These are phyloP conservation scores for Rhopilema esculentum DNA, from an alignment of 30 jellyfish, hydroid and myxozoan species.

Conservation along the genomic window DNA sequence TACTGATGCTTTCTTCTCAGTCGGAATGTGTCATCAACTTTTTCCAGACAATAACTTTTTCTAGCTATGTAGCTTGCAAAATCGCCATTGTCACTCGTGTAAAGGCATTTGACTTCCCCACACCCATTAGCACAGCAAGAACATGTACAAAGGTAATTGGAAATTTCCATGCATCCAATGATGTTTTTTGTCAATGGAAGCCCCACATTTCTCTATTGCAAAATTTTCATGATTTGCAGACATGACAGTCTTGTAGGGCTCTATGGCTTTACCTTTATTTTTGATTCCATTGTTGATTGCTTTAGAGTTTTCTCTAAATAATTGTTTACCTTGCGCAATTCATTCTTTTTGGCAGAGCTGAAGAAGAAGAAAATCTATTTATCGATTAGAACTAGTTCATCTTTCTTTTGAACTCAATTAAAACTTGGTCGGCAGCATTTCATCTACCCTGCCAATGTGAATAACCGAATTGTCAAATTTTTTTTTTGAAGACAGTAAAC, in stretches of 20 bases:
- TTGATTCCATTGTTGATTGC: slow-evolving; percentile 10
- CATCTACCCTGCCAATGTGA: too few relatives aligned
- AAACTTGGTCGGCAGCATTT: too few relatives aligned
- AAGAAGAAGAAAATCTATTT: too few relatives aligned
- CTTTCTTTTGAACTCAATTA: too few relatives aligned
- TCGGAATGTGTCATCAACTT: slow-evolving; percentile 8
- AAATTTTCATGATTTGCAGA: slow-evolving; percentile 13
- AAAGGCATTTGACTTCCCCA: slow-evolving; percentile 36
- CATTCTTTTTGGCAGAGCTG: too few relatives aligned
- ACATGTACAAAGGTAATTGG: slow-evolving; percentile 35
- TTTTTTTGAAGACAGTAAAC: too few relatives aligned
- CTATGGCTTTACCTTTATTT: slow-evolving; percentile 17
- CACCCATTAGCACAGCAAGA: slow-evolving; percentile 31
- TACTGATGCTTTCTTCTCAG: slow-evolving; percentile 12
- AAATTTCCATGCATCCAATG: slow-evolving; percentile 31
- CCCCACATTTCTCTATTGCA: slow-evolving; percentile 29
- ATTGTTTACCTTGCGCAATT: too few relatives aligned
- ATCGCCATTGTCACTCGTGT: background rate
- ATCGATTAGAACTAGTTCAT: too few relatives aligned
- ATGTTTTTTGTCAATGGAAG: slow-evolving; percentile 1
- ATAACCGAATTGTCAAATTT: too few relatives aligned
- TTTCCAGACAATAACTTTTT: slow-evolving; percentile 16
- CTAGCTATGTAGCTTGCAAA: slow-evolving; percentile 16
- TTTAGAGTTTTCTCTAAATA: background rate
- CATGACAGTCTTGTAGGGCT: background rate